Percentiles rank a stretch among this genome's conserved stretches.
Conservation (phyloP, 1,140 invertebrate species). For the Caenorhabditis remanei region DNA sequence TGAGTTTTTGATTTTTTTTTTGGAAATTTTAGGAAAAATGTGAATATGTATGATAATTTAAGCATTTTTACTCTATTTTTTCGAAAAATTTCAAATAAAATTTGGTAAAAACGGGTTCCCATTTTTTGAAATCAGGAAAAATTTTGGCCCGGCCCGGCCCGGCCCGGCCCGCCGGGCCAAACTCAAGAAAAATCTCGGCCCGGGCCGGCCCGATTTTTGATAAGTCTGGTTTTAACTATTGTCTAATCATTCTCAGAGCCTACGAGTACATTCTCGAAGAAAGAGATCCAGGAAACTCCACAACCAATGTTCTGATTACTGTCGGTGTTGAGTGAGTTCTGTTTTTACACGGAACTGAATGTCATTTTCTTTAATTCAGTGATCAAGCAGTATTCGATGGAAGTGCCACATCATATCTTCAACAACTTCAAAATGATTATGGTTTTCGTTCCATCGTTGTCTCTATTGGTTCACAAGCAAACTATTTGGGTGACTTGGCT, state of each 20-base stretch:
- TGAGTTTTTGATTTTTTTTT: neutral
- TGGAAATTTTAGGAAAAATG: neutral
- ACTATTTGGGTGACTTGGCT: neutral
- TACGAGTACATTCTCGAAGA: slow-evolving; percentile 37
- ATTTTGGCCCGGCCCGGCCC: no score
- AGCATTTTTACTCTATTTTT: no score
- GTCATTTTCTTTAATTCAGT: neutral
- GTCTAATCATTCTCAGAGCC: neutral
- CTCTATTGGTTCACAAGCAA: neutral
- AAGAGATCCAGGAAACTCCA: slow-evolving; percentile 10
- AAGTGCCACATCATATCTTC: neutral
- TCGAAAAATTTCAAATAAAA: no score
- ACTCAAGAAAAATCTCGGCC: no score
- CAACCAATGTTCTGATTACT: slow-evolving; percentile 7
- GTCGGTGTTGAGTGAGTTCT: slow-evolving; percentile 24
- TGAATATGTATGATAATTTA: no score
- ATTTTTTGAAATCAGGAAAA: no score
- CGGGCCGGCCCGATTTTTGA: no score
- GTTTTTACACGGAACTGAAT: neutral
- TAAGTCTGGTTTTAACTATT: no score
- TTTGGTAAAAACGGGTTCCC: no score
- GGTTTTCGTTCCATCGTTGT: neutral
- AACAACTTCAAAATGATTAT: neutral
- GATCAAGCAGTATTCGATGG: neutral
- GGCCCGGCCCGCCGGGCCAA: no score